Evolutionary conservation across 2,888 invertebrate genomes (phyloP).

Genomic region (Cybosia mesomella): DNA sequence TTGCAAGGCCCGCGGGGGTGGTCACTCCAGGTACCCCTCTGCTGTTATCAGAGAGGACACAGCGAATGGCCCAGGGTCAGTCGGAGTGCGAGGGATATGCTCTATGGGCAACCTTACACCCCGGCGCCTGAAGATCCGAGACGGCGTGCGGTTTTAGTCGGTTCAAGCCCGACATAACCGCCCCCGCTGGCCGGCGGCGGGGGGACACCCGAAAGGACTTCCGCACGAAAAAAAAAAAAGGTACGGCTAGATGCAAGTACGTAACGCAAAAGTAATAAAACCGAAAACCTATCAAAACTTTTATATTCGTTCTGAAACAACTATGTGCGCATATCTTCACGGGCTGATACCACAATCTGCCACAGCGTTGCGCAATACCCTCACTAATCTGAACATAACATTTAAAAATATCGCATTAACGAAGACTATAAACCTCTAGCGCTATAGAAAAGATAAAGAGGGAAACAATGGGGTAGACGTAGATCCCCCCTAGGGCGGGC

Average conservation of each 20-base stretch:
- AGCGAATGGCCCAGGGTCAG: too few species aligned
- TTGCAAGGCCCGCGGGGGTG: too few species aligned
- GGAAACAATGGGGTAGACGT: constrained; percentile 44
- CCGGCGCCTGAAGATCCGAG: too few species aligned
- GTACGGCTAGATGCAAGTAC: constrained; percentile 1
- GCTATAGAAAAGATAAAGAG: constrained; percentile 65
- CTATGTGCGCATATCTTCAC: constrained; percentile 39
- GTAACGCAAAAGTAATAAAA: constrained; percentile 25
- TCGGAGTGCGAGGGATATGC: too few species aligned
- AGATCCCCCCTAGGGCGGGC: background rate
- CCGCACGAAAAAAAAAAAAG: too few species aligned
- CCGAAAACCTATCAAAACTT: constrained; percentile 34
- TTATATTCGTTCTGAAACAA: constrained; percentile 31
- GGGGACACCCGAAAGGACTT: too few species aligned
- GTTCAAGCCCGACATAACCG: too few species aligned
- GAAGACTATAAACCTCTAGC: constrained; percentile 63
- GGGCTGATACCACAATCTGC: constrained; percentile 38
- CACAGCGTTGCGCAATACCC: constrained; percentile 31
- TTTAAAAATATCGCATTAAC: constrained; percentile 66
- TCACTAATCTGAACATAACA: constrained; percentile 59
- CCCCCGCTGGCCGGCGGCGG: too few species aligned
- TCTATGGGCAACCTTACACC: too few species aligned
- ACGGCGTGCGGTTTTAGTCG: too few species aligned
- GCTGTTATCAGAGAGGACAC: too few species aligned
- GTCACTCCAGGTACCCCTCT: too few species aligned